Base-by-base conservation (phyloP, 2,113 vertebrate genomes). In the Eudyptes chrysolophus region DNA sequence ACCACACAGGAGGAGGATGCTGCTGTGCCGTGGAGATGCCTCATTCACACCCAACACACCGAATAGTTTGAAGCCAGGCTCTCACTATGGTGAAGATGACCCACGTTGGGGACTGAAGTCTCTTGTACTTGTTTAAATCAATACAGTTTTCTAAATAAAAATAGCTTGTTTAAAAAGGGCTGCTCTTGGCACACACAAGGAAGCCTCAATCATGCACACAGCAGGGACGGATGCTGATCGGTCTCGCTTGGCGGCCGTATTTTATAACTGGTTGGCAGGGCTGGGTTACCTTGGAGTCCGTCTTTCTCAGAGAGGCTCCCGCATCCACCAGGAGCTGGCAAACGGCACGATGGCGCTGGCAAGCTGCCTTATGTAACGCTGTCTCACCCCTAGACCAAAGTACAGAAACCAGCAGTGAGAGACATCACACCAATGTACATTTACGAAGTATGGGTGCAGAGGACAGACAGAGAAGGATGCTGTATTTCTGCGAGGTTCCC, bases 281-380 rank as follows among this genome's bases (percentile, higher is more conserved):
- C 82, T 89, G 85, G 18, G 54, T 99, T 97, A 99, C 99, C 98
- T 99, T 99, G 98, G 99, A 99, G 97, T 99, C 99, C 2, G 98
- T 98, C 98, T 99, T 99, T 91, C 98, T 98, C 64, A 99, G 98
- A 19, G 99, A 99, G 21, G 99, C 99, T 58, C 99, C 99, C 0
- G 99, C 99, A 24, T 99, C 99, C 74, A 99, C 98, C 94, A 99
- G 97, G 90, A 99, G 95, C 79, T 99, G 98, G 98, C 99, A 99
- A 85, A 99, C 96, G 1, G 98, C 96, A 4, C 98, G 98, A 89
- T 99, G 99, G 95, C 98, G 98, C 94, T 99, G 98, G 86, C 97
- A 99, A 87, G 99, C 99, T 13, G 99, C 99, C 98, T 99, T 99
- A 96, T 99, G 99, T 94, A 99, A 94, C 7, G 99, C 99, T 3